These are phyloP conservation scores for Sylvilagus floridanus DNA, from an alignment of 2,797 vertebrate genomes.

Conservation along the genomic window DNA sequence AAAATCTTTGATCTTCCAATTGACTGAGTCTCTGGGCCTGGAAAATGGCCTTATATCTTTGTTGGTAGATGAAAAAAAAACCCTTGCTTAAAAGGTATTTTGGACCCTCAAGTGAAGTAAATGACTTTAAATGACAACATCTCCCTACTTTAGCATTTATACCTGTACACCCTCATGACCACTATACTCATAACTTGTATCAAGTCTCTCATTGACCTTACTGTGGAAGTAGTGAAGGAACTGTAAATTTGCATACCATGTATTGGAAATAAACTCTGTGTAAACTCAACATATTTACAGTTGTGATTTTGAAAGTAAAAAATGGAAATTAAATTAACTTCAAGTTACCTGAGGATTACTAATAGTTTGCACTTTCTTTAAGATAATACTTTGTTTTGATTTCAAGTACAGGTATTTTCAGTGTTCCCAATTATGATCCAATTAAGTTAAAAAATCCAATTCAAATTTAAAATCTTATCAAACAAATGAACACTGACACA, in stretches of 20 bases:
- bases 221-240: background rate
- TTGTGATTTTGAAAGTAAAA: slow-evolving; percentile 22
- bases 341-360: background rate
- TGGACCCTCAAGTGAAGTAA: background rate
- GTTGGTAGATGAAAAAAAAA: background rate
- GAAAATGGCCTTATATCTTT: background rate
- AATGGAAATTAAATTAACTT: slow-evolving; percentile 21
- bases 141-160: background rate
- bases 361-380: background rate
- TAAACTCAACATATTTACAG: background rate
- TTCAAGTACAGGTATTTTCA: background rate
- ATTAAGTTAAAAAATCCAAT: slow-evolving; percentile 33
- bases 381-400: background rate
- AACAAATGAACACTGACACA: slow-evolving; percentile 1
- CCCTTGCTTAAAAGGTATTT: background rate
- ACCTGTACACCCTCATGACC: background rate
- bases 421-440: background rate
- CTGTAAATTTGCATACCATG: background rate
- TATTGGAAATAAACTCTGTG: background rate
- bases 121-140: background rate
- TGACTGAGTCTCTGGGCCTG: background rate
- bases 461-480: slow-evolving; percentile 56
- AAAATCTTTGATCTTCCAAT: background rate
- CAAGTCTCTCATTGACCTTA: background rate
- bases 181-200: background rate